Base-by-base conservation (phyloP, 2,113 vertebrate genomes). In the Rhabdornis inornatus region DNA sequence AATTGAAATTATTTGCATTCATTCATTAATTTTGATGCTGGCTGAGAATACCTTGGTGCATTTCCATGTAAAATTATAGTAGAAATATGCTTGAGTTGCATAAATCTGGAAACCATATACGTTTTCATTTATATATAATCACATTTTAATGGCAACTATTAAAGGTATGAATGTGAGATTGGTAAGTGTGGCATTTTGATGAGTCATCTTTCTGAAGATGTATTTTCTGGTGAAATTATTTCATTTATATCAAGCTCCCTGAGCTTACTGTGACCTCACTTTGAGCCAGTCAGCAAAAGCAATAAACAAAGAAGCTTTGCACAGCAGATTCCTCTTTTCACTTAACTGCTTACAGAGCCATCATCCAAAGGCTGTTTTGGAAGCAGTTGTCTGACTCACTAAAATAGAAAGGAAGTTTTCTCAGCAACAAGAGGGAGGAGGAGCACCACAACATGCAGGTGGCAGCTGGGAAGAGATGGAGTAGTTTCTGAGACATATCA, bases 281-380 rank as follows among this genome's bases (percentile, higher is more conserved):
- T 80, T 53, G 71, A 77, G 28, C 28, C 66, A 94, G 71, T 76
- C 85, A 95, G 70, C 85, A 80, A 69, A 94, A 93, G 28, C 37
- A 65, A 92, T 65, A 86, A 92, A 83, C 39, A 89, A 94, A 91
- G 75, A 16, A 89, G 64, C 50, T 81, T 85, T 68, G 94, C 82
- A 79, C 87, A 76, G 69, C 57, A 69, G 28, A 65, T 72, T 89
- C 85, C 40, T 49, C 30, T 81, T 92, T 74, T 80, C 42, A 56
- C 42, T 78, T 89, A 63, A 70, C 65, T 91, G 87, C 30, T 90
- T 72, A 50, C 42, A 90, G 72, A 90, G 57, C 15, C 63, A 56
- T 92, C 66, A 77, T 45, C 45, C 56, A 68, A 59, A 71, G 69
- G 47, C 9, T 39, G 63, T 68, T 94, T 83, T 65, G 60, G 47